Evolutionary conservation across 2,888 invertebrate genomes (phyloP).

Genomic region (Nephrocerus scutellatus): DNA sequence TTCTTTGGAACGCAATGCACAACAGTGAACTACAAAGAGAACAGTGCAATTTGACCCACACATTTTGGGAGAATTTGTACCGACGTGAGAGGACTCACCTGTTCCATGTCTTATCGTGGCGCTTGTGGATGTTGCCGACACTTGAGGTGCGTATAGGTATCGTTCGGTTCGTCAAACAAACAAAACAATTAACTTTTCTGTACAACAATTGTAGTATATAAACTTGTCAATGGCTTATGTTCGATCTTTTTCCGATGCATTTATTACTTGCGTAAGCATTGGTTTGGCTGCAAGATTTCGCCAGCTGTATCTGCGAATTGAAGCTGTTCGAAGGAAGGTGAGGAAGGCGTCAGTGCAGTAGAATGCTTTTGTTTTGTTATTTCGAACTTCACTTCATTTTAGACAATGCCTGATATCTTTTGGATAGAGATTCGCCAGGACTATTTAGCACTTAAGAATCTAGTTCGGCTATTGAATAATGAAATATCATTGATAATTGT

Average conservation of each 20-base stretch:
- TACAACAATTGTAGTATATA: slow-evolving; percentile 31
- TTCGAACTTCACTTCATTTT: not conserved
- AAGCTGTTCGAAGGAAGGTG: slow-evolving; percentile 49
- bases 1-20: slow-evolving; percentile 32
- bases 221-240: slow-evolving; percentile 54
- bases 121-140: slow-evolving; percentile 32
- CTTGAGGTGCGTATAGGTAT: slow-evolving; percentile 30
- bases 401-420: slow-evolving; percentile 40
- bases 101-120: slow-evolving; percentile 30
- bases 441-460: slow-evolving; percentile 56
- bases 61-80: slow-evolving; percentile 34
- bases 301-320: slow-evolving; percentile 53
- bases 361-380: not conserved
- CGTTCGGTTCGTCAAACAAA: not conserved
- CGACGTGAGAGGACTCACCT: slow-evolving; percentile 38
- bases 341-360: not conserved
- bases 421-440: slow-evolving; percentile 64
- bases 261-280: slow-evolving; percentile 62
- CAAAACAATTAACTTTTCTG: not conserved
- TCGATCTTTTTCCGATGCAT: slow-evolving; percentile 66
- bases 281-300: slow-evolving; percentile 59
- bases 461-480: slow-evolving; percentile 57
- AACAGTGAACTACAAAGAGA: slow-evolving; percentile 32
- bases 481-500: slow-evolving; percentile 58
- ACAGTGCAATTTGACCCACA: slow-evolving; percentile 36